Conservation (phyloP, 2,888 invertebrate genomes). For the Ecdyonurus torrentis region DNA sequence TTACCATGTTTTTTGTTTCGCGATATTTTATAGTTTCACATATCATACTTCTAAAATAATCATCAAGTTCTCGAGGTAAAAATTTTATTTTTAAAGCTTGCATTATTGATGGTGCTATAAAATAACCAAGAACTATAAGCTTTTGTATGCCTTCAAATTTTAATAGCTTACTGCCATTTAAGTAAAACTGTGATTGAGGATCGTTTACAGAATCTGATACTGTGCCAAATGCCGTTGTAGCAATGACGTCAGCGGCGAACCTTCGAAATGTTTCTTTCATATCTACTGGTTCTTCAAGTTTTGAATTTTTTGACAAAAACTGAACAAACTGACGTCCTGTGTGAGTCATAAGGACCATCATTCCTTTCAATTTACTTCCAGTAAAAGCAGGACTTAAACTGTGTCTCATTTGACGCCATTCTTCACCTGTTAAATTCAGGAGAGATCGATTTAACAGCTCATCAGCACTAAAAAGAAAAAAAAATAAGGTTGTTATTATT, state of each 20-base stretch:
- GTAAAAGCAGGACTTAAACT: constrained; percentile 16
- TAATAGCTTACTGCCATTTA: constrained; percentile 9
- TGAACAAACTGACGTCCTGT: constrained; percentile 13
- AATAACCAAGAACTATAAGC: background rate
- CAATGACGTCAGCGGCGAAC: constrained; percentile 15
- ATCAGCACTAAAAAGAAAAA: background rate
- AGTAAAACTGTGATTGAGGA: constrained; percentile 12
- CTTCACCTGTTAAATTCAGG: constrained; percentile 10
- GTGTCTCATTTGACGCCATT: constrained; percentile 15
- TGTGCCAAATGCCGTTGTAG: constrained; percentile 15
- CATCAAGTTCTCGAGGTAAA: background rate
- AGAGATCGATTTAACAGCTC: background rate
- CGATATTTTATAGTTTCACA: constrained; percentile 30
- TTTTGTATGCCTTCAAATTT: constrained; percentile 6
- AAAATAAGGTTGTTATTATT: background rate
- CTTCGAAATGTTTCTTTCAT: constrained; percentile 1
- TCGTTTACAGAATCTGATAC: constrained; percentile 13
- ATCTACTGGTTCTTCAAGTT: constrained; percentile 3
- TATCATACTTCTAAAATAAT: constrained; percentile 30
- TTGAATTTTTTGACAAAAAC: constrained; percentile 10
- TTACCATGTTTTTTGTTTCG: constrained; percentile 22
- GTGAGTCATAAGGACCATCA: constrained; percentile 14
- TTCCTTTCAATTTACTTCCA: constrained; percentile 15
- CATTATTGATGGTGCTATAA: constrained; percentile 1
- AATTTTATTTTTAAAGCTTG: background rate